Evolutionary conservation across 2,888 invertebrate genomes (phyloP), one percentile per base, ranked within the genome.

Genomic region (Prosopocoilus inquinatus): DNA sequence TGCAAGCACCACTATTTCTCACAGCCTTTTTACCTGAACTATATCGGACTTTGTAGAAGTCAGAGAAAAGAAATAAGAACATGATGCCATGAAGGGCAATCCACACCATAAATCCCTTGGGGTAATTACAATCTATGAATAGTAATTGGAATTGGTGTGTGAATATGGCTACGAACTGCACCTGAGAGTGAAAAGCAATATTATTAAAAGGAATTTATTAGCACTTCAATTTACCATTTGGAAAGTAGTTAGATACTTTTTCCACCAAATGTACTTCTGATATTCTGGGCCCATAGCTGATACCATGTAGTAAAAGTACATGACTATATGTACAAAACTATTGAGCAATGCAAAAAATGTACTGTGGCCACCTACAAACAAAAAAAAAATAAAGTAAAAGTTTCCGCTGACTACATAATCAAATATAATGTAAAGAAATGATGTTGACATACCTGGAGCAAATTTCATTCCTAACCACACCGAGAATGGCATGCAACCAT

Each of bases 231-330:
- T 79, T 82, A 94, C 94, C 89, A 97, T 95, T 82, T 96, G 96
- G 81, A 96, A 88, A 64, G 88, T 87, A 55, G 96, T 96, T 69
- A 97, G 86, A 78, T 96, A 92, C 73, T 92, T 94, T 80, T 96
- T 97, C 96, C 96, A 97, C 96, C 96, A 96, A 67, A 96, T 89
- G 77, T 87, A 96, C 77, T 93, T 94, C 78, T 93, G 92, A 78
- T 91, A 96, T 72, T 85, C 81, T 39, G 96, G 96, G 50, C 96
- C 96, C 87, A 96, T 88, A 16, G 96, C 96, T 3, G 96, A 87
- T 60, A 96, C 83, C 88, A 95, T 94, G 77, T 96, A 97, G 79
- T 97, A 97, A 78, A 91, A 91, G 79, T 97, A 96, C 96, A 97
- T 96, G 62, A 96, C 85, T 71, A 96, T 91, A 79, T 97, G 96